These are phyloP conservation scores for Pteronura brasiliensis DNA, from an alignment of 2,113 vertebrate species.

Conservation along the genomic window DNA sequence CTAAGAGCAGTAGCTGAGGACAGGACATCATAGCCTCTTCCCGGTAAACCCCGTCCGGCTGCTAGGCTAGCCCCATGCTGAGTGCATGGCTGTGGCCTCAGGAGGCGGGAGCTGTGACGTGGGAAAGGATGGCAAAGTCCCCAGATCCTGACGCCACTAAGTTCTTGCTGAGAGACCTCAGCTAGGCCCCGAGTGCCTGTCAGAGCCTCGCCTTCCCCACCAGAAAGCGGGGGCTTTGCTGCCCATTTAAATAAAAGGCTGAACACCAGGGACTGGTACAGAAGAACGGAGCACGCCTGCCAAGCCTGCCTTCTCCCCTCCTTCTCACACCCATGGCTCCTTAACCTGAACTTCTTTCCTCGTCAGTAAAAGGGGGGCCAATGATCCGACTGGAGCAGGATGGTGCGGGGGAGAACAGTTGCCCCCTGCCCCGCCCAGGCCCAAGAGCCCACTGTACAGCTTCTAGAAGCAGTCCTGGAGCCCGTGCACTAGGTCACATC, in stretches of 20 bases:
- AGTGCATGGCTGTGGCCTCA: background rate
- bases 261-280: background rate
- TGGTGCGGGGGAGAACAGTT: fast-evolving
- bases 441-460: background rate
- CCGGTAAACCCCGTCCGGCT: background rate
- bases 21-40: background rate
- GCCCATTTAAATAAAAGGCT: fast-evolving
- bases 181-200: background rate
- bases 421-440: fast-evolving
- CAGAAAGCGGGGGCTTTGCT: fast-evolving
- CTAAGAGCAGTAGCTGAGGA: background rate
- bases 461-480: background rate
- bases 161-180: background rate
- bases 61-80: background rate
- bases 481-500: background rate
- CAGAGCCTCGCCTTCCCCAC: too few relatives aligned
- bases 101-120: fast-evolving
- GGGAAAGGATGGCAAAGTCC: background rate
- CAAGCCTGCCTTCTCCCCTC: background rate
- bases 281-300: too few relatives aligned
- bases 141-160: background rate
- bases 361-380: background rate
- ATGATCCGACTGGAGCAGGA: fast-evolving
- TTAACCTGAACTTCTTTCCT: too few relatives aligned
- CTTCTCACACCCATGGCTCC: background rate